Base-by-base conservation (phyloP, 1,140 invertebrate genomes). In the Atta cephalotes region DNA sequence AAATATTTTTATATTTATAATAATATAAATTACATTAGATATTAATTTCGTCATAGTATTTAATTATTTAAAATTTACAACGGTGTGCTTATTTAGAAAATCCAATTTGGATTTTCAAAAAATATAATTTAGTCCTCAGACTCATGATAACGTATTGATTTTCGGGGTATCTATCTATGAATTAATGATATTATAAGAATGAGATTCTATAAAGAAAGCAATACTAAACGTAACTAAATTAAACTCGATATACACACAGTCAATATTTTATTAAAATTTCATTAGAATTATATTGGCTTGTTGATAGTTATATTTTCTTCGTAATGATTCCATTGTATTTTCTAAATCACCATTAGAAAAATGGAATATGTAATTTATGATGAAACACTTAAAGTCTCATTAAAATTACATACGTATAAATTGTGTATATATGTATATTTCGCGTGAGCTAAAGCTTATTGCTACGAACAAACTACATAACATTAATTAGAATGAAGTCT, bases 401-500 rank as follows among this genome's bases (percentile, higher is more conserved):
- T 77, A 62, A 60, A n/a, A 77, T 77, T 77, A 62, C 31, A 28
- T 18, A 18, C 35, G 39, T 28, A 77, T 25, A 16, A 53, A 7
- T 35, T 12, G 7, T n/a, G 18, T 9, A 35, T n/a, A 12, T 18
- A 12, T 18, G 5, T 45, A 62, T 21, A 45, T 68, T 68, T 51
- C 21, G 63, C 45, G 45, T 18, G 62, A 53, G 45, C 5, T 53
- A 14, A 58, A 80, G 62, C 62, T 53, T 68, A 68, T 68, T 79
- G 45, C 45, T 60, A 45, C 14, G 14, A 60, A n/a, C 58, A 53
- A 68, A 53, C 77, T 80, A 25, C 62, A n/a, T 80, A 80, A 68
- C 77, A 68, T 80, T 80, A 80, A 80, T 80, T 68, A 80, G 77
- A 80, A 68, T 35, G 45, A 53, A 31, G 28, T 35, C 28, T 12